Evolutionary conservation across 2,888 invertebrate species (phyloP).

Genomic region (Andrena hattorfiana): DNA sequence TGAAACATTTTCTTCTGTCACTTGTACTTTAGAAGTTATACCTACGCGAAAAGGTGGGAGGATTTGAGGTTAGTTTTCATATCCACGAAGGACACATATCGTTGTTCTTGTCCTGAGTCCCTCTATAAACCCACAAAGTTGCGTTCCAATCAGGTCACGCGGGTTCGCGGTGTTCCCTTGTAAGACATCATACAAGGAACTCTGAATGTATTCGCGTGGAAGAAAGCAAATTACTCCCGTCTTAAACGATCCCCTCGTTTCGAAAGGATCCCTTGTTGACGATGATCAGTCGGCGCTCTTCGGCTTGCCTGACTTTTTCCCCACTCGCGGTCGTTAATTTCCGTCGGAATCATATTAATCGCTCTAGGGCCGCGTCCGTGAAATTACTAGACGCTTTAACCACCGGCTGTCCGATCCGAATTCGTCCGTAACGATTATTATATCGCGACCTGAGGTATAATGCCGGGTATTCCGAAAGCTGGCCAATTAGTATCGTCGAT

Average conservation of each 20-base stretch:
- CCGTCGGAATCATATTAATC: slow-evolving; percentile 76
- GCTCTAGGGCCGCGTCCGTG: slow-evolving; percentile 74
- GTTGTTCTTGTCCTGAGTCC: no score
- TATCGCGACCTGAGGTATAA: slow-evolving; percentile 78
- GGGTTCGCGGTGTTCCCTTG: no score
- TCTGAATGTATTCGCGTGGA: neutral
- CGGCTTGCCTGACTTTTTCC: slow-evolving; percentile 55
- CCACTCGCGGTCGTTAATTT: slow-evolving; percentile 73
- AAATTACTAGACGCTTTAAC: slow-evolving; percentile 79
- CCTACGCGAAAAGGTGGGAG: no score
- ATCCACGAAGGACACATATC: no score
- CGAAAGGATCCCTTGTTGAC: slow-evolving; percentile 34
- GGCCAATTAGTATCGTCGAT: slow-evolving; percentile 77
- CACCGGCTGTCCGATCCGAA: slow-evolving; percentile 77
- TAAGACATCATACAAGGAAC: neutral
- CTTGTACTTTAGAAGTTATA: no score
- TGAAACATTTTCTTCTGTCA: no score
- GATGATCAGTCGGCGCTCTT: slow-evolving; percentile 22
- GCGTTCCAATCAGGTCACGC: no score
- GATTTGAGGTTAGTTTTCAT: no score
- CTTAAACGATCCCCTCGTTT: slow-evolving; percentile 33
- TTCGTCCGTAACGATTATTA: slow-evolving; percentile 79
- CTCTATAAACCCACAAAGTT: no score
- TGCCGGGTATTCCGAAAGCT: slow-evolving; percentile 78
- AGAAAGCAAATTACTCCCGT: slow-evolving; percentile 16